Evolutionary conservation across 2,113 vertebrate species (phyloP).

Genomic region (Promerops cafer): DNA sequence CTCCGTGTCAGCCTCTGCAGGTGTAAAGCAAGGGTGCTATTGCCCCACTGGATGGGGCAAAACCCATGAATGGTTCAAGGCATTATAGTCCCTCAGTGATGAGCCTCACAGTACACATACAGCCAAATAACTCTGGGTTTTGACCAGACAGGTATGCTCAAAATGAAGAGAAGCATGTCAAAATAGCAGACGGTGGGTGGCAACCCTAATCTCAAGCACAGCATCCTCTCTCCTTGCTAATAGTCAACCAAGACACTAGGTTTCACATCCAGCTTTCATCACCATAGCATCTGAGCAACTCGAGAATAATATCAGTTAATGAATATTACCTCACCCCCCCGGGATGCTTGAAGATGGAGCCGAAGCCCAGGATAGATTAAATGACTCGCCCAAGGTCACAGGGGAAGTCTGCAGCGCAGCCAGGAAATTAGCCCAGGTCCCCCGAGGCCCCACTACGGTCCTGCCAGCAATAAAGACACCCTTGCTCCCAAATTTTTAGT

Average conservation of each 20-base stretch:
- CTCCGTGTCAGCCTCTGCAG: not conserved
- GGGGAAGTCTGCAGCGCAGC: constrained; percentile 35
- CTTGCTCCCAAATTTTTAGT: constrained; percentile 20
- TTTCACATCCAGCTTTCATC: constrained; percentile 12
- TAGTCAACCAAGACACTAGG: not conserved
- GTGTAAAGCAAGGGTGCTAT: not conserved
- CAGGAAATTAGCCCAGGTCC: constrained; percentile 57
- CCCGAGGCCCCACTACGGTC: rapidly evolving
- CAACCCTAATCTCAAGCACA: not conserved
- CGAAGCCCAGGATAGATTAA: constrained; percentile 50
- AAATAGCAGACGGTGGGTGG: not conserved
- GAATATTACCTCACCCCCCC: constrained; percentile 47
- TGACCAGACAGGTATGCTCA: not conserved
- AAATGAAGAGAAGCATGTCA: not conserved
- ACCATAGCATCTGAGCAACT: constrained; percentile 38
- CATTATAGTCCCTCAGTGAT: not conserved
- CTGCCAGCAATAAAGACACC: constrained; percentile 46
- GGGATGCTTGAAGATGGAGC: constrained; percentile 34
- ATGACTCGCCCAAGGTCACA: constrained; percentile 54
- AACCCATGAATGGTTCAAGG: not conserved
- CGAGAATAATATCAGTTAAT: constrained; percentile 48
- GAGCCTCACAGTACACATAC: not conserved
- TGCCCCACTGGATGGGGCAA: not conserved
- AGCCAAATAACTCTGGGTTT: not conserved
- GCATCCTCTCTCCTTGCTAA: not conserved